These are phyloP conservation scores for Aphaenogaster rudis DNA, from an alignment of 1,140 invertebrate species.

Conservation along the genomic window DNA sequence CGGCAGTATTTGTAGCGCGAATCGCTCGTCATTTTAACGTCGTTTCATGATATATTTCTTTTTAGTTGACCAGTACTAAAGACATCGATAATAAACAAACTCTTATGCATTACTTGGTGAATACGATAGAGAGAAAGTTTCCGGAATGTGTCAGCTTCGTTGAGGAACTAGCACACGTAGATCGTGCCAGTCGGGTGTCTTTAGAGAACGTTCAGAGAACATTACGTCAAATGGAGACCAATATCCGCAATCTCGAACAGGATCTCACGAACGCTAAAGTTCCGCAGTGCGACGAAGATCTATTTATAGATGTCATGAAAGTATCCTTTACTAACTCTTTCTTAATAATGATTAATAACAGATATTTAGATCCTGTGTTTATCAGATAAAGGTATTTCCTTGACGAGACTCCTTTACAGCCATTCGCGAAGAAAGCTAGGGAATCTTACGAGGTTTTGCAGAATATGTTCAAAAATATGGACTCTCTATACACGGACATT, in stretches of 20 bases:
- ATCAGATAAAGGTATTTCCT: slow-evolving; percentile 52
- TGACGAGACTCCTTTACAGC: slow-evolving; percentile 81
- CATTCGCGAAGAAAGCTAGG: slow-evolving; percentile 93
- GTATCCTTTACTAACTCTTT: slow-evolving; percentile 87
- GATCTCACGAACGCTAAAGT: slow-evolving; percentile 94
- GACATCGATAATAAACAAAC: slow-evolving; percentile 97
- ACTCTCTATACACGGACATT: slow-evolving; percentile 93
- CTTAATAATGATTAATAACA: not conserved
- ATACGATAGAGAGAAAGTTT: slow-evolving; percentile 95
- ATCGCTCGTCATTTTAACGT: not conserved
- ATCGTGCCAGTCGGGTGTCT: slow-evolving; percentile 94
- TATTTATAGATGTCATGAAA: slow-evolving; percentile 94
- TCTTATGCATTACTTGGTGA: slow-evolving; percentile 96
- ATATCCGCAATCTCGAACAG: slow-evolving; percentile 94
- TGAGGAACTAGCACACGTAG: slow-evolving; percentile 96
- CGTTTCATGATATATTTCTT: not conserved
- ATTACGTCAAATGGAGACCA: slow-evolving; percentile 94
- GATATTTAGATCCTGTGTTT: no score
- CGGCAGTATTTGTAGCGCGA: not conserved
- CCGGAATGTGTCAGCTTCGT: slow-evolving; percentile 94
- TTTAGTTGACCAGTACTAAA: slow-evolving; percentile 96
- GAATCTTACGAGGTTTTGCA: slow-evolving; percentile 95
- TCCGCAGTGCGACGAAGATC: slow-evolving; percentile 93
- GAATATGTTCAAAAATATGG: slow-evolving; percentile 98
- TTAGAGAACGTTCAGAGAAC: slow-evolving; percentile 95